A percentile compares a stretch with the other conserved stretches of the same genome.
Conservation (phyloP, 2,797 vertebrate species). For the Sebastes taczanowskii region DNA sequence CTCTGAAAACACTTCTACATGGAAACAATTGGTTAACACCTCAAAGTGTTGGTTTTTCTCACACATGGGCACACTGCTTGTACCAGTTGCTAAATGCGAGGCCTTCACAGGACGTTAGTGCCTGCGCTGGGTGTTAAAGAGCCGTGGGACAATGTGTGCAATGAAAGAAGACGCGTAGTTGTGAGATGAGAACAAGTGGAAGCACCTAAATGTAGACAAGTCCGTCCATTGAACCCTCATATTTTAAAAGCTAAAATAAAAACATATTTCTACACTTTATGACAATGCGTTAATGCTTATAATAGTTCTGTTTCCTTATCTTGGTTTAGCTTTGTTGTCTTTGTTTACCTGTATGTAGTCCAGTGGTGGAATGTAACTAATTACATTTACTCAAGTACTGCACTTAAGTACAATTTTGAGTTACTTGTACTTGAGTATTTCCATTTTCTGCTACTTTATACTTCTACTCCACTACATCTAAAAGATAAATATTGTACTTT, state of each 20-base stretch:
- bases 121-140: constrained; percentile 55
- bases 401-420: too few relatives aligned
- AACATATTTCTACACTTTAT: not conserved
- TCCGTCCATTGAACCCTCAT: not conserved
- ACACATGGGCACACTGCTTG: constrained; percentile 29
- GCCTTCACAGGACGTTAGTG: constrained; percentile 54
- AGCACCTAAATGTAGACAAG: not conserved
- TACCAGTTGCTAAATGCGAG: constrained; percentile 43
- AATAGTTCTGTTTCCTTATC: not conserved
- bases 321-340: not conserved
- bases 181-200: not conserved
- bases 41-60: constrained; percentile 51
- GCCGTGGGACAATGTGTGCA: constrained; percentile 46
- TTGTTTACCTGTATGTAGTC: not conserved
- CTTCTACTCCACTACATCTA: rapidly evolving
- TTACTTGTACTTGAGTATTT: too few relatives aligned
- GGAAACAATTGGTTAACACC: constrained; percentile 38
- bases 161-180: constrained; percentile 31
- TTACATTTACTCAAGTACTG: too few relatives aligned
- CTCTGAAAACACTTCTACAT: constrained; percentile 17
- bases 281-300: not conserved
- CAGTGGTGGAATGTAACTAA: too few relatives aligned
- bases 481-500: too few relatives aligned
- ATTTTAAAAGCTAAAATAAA: not conserved
- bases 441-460: too few relatives aligned